Percentiles rank a stretch among this genome's conserved stretches.
These are phyloP conservation scores for Abrostola tripartita DNA, from an alignment of 2,888 invertebrate genomes.

Conservation along the genomic window DNA sequence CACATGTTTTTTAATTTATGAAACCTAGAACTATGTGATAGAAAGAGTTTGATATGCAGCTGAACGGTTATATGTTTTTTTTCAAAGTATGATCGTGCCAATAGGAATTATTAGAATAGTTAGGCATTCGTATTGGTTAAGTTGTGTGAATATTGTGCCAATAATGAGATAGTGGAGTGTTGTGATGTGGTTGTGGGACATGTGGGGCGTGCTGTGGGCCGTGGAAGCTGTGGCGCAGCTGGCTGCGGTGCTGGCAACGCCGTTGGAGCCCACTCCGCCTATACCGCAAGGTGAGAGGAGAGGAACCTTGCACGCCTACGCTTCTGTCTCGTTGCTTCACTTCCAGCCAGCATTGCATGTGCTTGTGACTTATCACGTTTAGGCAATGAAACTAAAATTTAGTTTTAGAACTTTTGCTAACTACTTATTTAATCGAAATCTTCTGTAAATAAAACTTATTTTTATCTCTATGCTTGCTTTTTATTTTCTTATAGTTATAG, in stretches of 20 bases:
- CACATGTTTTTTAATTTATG: constrained; percentile 72
- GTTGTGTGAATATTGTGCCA: constrained; percentile 87
- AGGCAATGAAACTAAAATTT: no score
- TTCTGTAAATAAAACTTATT: not conserved
- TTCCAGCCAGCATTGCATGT: constrained; percentile 68
- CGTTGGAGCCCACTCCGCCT: constrained; percentile 80
- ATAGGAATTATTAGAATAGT: constrained; percentile 85
- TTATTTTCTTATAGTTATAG: no score
- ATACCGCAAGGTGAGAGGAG: constrained; percentile 84
- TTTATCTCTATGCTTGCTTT: no score
- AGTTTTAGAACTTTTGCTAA: not conserved
- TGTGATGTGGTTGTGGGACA: constrained; percentile 88
- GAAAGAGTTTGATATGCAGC: constrained; percentile 63
- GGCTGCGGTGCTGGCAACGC: constrained; percentile 77
- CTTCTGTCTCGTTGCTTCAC: constrained; percentile 45
- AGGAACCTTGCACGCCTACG: constrained; percentile 78
- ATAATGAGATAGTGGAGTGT: constrained; percentile 88
- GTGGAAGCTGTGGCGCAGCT: constrained; percentile 79
- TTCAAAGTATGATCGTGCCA: constrained; percentile 87
- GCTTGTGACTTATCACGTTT: constrained; percentile 43
- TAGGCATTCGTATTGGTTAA: constrained; percentile 85
- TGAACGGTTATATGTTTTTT: constrained; percentile 73
- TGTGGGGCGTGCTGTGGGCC: constrained; percentile 86
- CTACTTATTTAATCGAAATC: not conserved
- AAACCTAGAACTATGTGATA: constrained; percentile 80